phyloP scores from a whole-genome alignment of 2,113 vertebrate genomes.

The Penelope pileata region DNA sequence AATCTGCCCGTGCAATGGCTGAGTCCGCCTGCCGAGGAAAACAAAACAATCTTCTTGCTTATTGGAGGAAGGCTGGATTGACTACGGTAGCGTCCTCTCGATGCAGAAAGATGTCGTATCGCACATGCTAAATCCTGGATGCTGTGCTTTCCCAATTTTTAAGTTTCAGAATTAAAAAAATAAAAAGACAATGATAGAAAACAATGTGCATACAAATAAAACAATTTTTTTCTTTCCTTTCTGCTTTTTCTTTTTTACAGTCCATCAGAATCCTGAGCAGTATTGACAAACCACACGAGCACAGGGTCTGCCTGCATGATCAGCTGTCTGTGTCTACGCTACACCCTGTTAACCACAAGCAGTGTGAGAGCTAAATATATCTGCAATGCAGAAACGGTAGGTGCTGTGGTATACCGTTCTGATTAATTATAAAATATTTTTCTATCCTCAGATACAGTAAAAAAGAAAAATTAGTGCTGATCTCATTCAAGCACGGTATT shows the following conservation, averaged over 20 bases:
- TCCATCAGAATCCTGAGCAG: constrained; percentile 73
- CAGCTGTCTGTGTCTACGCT: constrained; percentile 80
- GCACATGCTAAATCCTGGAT: constrained; percentile 73
- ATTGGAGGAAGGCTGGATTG: constrained; percentile 72
- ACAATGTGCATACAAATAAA: constrained; percentile 40
- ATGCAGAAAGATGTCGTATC: constrained; percentile 76
- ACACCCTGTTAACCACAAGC: constrained; percentile 81
- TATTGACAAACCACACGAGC: constrained; percentile 77
- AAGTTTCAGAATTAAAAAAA: constrained; percentile 43
- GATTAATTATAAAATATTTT: constrained; percentile 70
- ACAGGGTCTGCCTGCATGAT: constrained; percentile 73
- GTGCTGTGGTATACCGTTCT: constrained; percentile 65
- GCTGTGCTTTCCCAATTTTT: constrained; percentile 64
- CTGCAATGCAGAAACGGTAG: constrained; percentile 78
- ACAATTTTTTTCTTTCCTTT: constrained; percentile 27
- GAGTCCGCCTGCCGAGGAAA: constrained; percentile 75
- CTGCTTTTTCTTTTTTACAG: constrained; percentile 50
- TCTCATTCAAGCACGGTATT: constrained; percentile 35
- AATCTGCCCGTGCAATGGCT: constrained; percentile 69
- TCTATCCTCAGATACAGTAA: constrained; percentile 59
- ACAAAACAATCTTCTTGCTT: constrained; percentile 73
- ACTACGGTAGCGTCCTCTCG: constrained; percentile 71
- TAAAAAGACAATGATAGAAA: constrained; percentile 33
- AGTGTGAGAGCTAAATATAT: constrained; percentile 82
- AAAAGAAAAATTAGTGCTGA: constrained; percentile 48